phyloP scores from a whole-genome alignment of 2,113 vertebrate genomes.

The Pao palembangensis region DNA sequence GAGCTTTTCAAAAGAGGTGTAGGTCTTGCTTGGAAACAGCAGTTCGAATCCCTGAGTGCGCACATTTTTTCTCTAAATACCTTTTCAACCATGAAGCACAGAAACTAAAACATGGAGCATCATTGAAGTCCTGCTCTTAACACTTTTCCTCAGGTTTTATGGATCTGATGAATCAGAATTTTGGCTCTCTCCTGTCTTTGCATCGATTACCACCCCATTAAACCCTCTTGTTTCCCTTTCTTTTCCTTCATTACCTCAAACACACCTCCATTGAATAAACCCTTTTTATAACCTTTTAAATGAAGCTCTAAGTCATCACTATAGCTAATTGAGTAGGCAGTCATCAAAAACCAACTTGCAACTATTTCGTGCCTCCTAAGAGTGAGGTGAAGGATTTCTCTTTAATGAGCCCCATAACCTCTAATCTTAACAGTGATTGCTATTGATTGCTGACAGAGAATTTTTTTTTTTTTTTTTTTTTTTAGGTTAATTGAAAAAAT shows the following conservation, averaged over 20 bases:
- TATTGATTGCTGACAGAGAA: slow-evolving; percentile 6
- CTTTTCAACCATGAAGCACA: no score
- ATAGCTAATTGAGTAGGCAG: slow-evolving; percentile 25
- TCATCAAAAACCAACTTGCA: slow-evolving; percentile 44
- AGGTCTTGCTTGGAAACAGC: background rate
- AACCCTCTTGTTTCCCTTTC: no score
- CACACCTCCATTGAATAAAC: background rate
- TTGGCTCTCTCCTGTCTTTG: no score
- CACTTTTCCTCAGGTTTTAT: no score
- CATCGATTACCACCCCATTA: no score
- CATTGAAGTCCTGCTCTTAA: no score
- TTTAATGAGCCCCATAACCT: slow-evolving; percentile 13
- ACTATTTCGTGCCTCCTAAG: slow-evolving; percentile 56
- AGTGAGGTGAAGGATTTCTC: slow-evolving; percentile 21
- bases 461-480: no score
- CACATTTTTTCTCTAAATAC: background rate
- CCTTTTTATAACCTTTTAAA: slow-evolving; percentile 12
- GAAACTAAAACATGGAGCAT: no score
- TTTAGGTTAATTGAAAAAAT: background rate
- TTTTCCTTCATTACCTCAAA: background rate
- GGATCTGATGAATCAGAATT: no score
- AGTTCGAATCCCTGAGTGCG: background rate
- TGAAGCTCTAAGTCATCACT: slow-evolving; percentile 22
- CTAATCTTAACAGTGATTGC: slow-evolving; percentile 18
- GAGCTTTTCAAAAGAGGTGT: slow-evolving; percentile 13